A percentile compares a stretch with the other conserved stretches of the same genome.
These are phyloP conservation scores for Dipodomys merriami DNA, from an alignment of 2,113 vertebrate species.

Conservation along the genomic window DNA sequence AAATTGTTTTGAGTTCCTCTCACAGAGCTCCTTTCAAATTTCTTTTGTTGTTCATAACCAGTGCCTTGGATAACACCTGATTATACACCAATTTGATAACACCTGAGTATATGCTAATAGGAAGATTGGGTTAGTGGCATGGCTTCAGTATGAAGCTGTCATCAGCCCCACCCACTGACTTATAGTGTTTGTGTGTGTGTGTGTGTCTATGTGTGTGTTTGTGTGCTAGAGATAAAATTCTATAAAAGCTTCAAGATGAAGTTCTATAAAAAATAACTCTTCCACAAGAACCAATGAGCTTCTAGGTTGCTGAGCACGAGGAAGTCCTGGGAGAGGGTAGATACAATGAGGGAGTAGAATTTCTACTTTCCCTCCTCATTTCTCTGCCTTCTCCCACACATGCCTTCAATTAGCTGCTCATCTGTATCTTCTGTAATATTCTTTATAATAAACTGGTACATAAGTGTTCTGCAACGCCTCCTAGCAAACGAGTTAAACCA, in stretches of 20 bases:
- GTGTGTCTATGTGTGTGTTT: background rate
- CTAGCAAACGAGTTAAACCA: background rate
- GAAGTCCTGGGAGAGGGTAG: background rate
- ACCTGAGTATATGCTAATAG: background rate
- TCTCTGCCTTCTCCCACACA: rapidly evolving
- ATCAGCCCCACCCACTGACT: background rate
- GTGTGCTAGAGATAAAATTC: background rate
- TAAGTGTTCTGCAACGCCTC: background rate
- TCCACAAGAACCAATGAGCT: background rate
- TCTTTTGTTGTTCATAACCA: background rate
- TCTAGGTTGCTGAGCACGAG: background rate
- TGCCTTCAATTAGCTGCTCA: background rate
- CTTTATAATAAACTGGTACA: background rate
- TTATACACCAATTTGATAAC: background rate
- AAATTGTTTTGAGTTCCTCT: background rate
- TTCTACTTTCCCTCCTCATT: no score
- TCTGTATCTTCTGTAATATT: background rate
- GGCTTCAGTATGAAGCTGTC: background rate
- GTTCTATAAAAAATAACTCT: no score
- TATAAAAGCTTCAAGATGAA: background rate
- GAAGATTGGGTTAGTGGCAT: no score
- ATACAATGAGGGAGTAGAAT: no score
- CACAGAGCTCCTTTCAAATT: background rate
- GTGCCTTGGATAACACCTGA: background rate
- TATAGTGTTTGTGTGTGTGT: background rate